Base-by-base conservation (phyloP, 2,888 invertebrate species). In the Metalampra italica region DNA sequence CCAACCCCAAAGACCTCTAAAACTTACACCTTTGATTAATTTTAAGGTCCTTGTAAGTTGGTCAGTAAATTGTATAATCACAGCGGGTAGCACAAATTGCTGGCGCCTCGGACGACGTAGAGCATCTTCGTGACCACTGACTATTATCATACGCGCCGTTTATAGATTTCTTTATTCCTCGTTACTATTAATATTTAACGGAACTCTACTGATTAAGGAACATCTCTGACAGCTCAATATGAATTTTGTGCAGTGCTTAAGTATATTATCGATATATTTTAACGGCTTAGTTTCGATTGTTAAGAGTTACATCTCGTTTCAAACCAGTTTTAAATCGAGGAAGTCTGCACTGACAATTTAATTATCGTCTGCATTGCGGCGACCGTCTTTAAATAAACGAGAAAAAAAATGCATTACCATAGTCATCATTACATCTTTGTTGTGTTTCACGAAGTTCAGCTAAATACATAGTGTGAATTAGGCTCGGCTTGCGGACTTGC, bases 381-480 rank as follows among this genome's bases (percentile, higher is more conserved):
- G 69, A 69, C 70, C 68, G 69, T 80, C 76, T 82, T 83, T 82
- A 82, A 78, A 74, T 71, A 84, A 72, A 80, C 73, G 83, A 72
- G 80, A 73, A 71, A 76, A 83, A 82, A 82, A 80, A 81, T 78
- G 80, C 86, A 86, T 86, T 84, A 84, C 80, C 82, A 76, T 68
- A 65, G 74, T 63, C 79, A 85, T 85, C 77, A 84, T 85, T 84
- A 82, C 75, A 71, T 78, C 78, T 80, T 64, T 71, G 79, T 83
- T 75, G 78, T 77, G 79, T 83, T 88, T 88, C 87, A 83, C 87
- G 67, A 84, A 83, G 74, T 78, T 82, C 78, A 82, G 87, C 83
- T 88, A 86, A 86, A 83, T 69, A 81, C 76, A 71, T 75, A 70
- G 86, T 87, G 86, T 85, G 78, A 87, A 87, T 87, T 87, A 80